These are phyloP conservation scores for Leucoptera coffeella DNA, from an alignment of 2,888 invertebrate genomes.

Conservation along the genomic window DNA sequence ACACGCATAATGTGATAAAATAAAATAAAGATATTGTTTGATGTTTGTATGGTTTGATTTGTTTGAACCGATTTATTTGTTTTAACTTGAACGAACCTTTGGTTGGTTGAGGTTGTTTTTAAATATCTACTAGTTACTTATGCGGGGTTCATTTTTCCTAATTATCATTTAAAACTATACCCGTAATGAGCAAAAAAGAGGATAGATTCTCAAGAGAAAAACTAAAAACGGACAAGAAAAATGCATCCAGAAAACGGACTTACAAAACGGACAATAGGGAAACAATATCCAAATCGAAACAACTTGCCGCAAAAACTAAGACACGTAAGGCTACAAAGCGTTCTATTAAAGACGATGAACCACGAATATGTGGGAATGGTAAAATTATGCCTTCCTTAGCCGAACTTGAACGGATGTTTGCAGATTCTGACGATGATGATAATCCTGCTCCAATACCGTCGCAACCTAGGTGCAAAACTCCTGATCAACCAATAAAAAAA, in stretches of 20 bases:
- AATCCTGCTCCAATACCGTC: not conserved
- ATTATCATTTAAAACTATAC: not conserved
- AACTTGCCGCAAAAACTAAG: constrained; percentile 6
- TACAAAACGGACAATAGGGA: constrained; percentile 1
- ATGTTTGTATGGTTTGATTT: too few relatives aligned
- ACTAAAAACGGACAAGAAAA: constrained; percentile 3
- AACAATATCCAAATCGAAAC: constrained; percentile 8
- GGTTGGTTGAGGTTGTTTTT: too few relatives aligned
- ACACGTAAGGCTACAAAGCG: not conserved
- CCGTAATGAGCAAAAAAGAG: constrained; percentile 1
- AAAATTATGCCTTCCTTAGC: constrained; percentile 15
- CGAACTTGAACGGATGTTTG: constrained; percentile 15
- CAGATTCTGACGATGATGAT: constrained; percentile 8
- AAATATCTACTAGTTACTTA: too few relatives aligned
- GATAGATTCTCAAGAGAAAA: not conserved
- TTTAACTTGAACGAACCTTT: too few relatives aligned
- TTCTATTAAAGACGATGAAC: constrained; percentile 2
- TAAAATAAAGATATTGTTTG: too few relatives aligned
- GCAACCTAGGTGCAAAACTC: constrained; percentile 3
- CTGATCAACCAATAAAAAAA: constrained; percentile 2
- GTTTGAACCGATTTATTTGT: too few relatives aligned
- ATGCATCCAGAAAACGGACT: constrained; percentile 2
- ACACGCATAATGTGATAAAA: too few relatives aligned
- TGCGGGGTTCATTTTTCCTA: too few relatives aligned
- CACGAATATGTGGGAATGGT: constrained; percentile 11